A percentile compares a stretch with the other conserved stretches of the same genome.
phyloP scores from a whole-genome alignment of 1,140 invertebrate genomes.

The Trichonephila clavata region DNA sequence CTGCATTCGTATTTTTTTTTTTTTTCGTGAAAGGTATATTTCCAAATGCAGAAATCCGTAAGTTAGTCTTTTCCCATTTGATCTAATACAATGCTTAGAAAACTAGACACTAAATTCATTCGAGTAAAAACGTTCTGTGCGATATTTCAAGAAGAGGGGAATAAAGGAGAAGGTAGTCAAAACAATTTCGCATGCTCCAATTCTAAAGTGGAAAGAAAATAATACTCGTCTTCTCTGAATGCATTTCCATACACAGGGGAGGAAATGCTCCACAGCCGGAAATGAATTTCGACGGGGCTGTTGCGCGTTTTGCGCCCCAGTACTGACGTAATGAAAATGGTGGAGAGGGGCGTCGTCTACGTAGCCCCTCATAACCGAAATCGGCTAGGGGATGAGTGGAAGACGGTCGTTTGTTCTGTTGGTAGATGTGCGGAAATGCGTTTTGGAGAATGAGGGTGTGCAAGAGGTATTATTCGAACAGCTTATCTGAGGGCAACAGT shows the following conservation, averaged over 20 bases:
- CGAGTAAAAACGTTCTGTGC: background rate
- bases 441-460: background rate
- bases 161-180: background rate
- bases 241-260: background rate
- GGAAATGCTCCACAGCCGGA: slow-evolving; percentile 48
- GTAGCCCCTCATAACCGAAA: slow-evolving; percentile 14
- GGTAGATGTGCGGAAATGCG: slow-evolving; percentile 40
- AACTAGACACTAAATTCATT: slow-evolving; percentile 18
- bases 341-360: background rate
- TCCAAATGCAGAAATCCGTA: no score
- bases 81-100: background rate
- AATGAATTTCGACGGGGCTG: slow-evolving; percentile 52
- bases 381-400: background rate
- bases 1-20: no score
- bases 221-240: background rate
- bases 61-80: background rate
- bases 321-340: slow-evolving; percentile 42
- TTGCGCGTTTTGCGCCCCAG: slow-evolving; percentile 47
- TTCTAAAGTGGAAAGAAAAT: slow-evolving; percentile 58
- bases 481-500: slow-evolving; percentile 57
- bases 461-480: slow-evolving; percentile 8
- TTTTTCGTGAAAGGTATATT: no score
- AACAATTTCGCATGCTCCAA: background rate
- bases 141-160: background rate
- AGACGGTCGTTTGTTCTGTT: background rate